Evolutionary conservation across 2,113 vertebrate genomes (phyloP).

Genomic region (Thunnus maccoyii): DNA sequence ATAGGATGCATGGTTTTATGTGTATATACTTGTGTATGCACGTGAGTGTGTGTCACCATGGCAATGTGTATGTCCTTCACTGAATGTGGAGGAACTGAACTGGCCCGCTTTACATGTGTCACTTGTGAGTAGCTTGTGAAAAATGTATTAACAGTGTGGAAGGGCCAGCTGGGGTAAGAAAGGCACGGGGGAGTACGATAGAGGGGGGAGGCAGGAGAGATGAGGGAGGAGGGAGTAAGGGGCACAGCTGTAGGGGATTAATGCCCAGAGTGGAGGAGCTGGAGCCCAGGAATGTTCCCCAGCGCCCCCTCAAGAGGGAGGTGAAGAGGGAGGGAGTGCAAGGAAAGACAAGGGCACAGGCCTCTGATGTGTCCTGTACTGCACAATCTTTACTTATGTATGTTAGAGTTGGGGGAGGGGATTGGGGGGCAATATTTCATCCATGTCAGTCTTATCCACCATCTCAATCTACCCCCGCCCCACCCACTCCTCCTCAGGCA

Average conservation of each 20-base stretch:
- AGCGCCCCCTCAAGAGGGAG: constrained; percentile 80
- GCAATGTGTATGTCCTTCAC: constrained; percentile 20
- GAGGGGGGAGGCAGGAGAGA: constrained; percentile 35
- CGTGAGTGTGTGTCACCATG: constrained; percentile 33
- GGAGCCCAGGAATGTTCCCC: constrained; percentile 93
- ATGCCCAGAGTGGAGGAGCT: constrained; percentile 90
- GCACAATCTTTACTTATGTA: constrained; percentile 60
- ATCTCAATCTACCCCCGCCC: constrained; percentile 53
- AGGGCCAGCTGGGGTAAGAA: constrained; percentile 87
- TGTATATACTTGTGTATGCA: constrained; percentile 47
- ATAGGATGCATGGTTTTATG: constrained; percentile 36
- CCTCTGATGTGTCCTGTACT: constrained; percentile 75
- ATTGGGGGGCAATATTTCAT: constrained; percentile 49
- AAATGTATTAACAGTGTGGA: constrained; percentile 91
- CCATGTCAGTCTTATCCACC: constrained; percentile 66
- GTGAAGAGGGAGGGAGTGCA: constrained; percentile 72
- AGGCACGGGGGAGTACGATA: constrained; percentile 79
- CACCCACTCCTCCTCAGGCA: constrained; percentile 56
- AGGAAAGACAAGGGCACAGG: constrained; percentile 86
- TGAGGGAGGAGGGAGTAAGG: constrained; percentile 85
- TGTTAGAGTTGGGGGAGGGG: constrained; percentile 10
- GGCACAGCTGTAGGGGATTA: constrained; percentile 99
- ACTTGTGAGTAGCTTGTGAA: constrained; percentile 94
- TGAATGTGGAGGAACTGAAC: constrained; percentile 41
- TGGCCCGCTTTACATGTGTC: constrained; percentile 90